Evolutionary conservation across 2,113 vertebrate species (phyloP).

Genomic region (Chlamydotis undulata): DNA sequence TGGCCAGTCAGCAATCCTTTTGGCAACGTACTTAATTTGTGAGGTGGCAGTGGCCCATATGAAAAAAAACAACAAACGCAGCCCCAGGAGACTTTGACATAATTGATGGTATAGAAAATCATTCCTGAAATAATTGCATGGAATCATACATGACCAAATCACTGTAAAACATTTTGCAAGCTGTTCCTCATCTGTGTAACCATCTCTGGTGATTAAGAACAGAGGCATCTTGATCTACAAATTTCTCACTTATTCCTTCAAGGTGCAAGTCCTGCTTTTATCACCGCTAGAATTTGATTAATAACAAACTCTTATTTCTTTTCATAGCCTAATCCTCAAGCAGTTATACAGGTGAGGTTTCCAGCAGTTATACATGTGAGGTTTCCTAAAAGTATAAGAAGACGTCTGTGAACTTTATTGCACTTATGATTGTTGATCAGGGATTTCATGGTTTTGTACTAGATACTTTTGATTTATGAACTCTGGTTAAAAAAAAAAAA

Average conservation of each 20-base stretch:
- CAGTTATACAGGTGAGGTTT: not conserved
- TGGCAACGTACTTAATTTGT: not conserved
- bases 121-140: not conserved
- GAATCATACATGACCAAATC: not conserved
- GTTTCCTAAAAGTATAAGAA: not conserved
- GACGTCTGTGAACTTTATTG: not conserved
- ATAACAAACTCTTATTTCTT: not conserved
- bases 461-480: not conserved
- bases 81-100: not conserved
- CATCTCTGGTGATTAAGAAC: not conserved
- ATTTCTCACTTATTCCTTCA: not conserved
- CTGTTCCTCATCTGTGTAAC: not conserved
- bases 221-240: not conserved
- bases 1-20: not conserved
- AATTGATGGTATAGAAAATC: not conserved
- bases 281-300: not conserved
- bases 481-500: not conserved
- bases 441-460: not conserved
- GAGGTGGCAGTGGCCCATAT: not conserved
- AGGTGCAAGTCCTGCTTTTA: not conserved
- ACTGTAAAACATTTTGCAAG: not conserved
- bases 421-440: not conserved
- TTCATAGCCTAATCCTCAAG: not conserved
- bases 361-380: not conserved
- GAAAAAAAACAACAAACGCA: not conserved